Percentiles rank a stretch among this genome's conserved stretches.
Conservation (phyloP, 2,888 invertebrate genomes). For the Mesoligia furuncula region DNA sequence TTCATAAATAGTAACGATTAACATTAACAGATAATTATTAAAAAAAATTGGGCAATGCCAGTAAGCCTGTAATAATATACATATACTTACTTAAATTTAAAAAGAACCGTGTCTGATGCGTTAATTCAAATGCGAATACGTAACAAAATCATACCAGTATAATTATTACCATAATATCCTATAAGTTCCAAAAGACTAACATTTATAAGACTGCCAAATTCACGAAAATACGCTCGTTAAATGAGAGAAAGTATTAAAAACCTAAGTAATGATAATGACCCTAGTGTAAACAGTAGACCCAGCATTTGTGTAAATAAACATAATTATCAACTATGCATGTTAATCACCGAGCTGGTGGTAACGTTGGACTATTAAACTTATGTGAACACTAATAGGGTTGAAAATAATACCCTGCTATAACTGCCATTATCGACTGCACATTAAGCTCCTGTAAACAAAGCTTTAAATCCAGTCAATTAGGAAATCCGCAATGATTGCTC, state of each 20-base stretch:
- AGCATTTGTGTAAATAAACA: conserved; percentile 12
- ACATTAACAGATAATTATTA: neutral
- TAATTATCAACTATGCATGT: neutral
- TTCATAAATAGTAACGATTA: neutral
- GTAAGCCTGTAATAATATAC: neutral
- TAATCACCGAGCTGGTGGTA: neutral
- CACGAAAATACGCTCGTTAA: neutral
- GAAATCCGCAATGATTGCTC: conserved; percentile 21
- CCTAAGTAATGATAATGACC: neutral
- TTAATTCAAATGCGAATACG: neutral
- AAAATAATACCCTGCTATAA: neutral
- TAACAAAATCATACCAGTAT: neutral
- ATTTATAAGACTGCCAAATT: neutral
- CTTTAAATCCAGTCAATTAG: conserved; percentile 25
- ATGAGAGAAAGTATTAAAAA: neutral
- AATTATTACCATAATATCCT: neutral
- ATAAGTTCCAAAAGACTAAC: neutral
- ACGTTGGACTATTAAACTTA: neutral
- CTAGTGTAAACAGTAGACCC: neutral
- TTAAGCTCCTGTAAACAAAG: neutral
- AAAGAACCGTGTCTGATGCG: neutral
- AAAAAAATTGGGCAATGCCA: neutral
- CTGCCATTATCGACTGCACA: neutral
- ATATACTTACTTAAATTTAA: too few relatives aligned
- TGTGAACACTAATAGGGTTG: neutral